Evolutionary conservation across 2,113 vertebrate genomes (phyloP).

Genomic region (Syrmaticus mikado): DNA sequence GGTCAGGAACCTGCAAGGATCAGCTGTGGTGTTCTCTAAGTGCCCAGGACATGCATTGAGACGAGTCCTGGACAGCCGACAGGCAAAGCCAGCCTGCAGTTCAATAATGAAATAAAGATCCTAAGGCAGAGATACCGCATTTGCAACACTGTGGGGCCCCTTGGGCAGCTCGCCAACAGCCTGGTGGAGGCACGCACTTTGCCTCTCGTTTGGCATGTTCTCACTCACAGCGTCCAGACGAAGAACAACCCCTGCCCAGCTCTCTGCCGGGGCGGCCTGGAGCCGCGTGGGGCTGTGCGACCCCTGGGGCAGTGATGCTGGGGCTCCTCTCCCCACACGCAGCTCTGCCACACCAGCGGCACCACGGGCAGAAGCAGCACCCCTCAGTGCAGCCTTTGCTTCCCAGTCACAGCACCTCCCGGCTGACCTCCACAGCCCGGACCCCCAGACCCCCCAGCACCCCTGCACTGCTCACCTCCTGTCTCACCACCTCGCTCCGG

Average conservation of each 20-base stretch:
- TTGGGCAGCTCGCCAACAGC: neutral
- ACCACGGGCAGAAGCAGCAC: neutral
- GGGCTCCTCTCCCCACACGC: neutral
- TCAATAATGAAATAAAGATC: neutral
- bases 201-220: rapidly evolving
- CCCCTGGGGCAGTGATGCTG: rapidly evolving
- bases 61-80: rapidly evolving
- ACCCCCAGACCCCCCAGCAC: neutral
- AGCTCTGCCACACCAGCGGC: neutral
- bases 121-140: neutral
- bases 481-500: neutral
- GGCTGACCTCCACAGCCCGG: neutral
- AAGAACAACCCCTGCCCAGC: neutral
- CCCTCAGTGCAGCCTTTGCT: neutral
- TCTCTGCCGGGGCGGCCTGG: rapidly evolving
- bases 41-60: rapidly evolving
- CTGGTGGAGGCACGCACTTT: rapidly evolving
- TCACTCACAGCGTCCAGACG: neutral
- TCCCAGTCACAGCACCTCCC: neutral
- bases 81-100: neutral
- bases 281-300: rapidly evolving
- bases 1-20: neutral
- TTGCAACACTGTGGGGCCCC: rapidly evolving
- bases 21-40: neutral
- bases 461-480: neutral